Evolutionary conservation across 2,888 invertebrate genomes (phyloP).

Genomic region (Dioctria rufipes): DNA sequence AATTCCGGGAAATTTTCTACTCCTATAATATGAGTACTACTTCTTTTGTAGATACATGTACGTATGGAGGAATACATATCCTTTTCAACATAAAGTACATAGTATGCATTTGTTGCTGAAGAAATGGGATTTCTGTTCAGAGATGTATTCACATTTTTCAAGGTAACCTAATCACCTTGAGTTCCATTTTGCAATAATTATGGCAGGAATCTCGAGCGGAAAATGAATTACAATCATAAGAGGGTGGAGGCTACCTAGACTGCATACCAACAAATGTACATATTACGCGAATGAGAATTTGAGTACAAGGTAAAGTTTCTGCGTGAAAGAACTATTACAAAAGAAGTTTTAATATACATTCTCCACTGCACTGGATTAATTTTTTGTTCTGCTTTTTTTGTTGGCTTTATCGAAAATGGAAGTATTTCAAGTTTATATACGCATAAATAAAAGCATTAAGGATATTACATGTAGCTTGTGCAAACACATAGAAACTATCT

Average conservation of each 20-base stretch:
- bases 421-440: too few relatives aligned
- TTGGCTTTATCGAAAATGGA: too few relatives aligned
- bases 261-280: background rate
- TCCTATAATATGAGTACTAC: constrained; percentile 36
- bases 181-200: background rate
- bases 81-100: too few relatives aligned
- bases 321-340: too few relatives aligned
- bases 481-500: too few relatives aligned
- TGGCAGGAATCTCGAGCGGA: background rate
- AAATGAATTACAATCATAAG: constrained; percentile 30
- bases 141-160: constrained; percentile 24
- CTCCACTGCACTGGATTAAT: background rate
- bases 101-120: background rate
- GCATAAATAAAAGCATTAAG: too few relatives aligned
- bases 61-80: background rate
- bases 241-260: background rate
- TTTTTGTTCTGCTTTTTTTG: background rate
- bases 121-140: background rate
- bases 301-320: background rate
- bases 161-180: constrained; percentile 41
- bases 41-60: constrained; percentile 8
- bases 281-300: background rate
- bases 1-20: constrained; percentile 50
- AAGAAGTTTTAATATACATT: background rate
- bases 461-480: too few relatives aligned